Conservation (phyloP, 2,888 invertebrate species). For the Carterocephalus palaemon region DNA sequence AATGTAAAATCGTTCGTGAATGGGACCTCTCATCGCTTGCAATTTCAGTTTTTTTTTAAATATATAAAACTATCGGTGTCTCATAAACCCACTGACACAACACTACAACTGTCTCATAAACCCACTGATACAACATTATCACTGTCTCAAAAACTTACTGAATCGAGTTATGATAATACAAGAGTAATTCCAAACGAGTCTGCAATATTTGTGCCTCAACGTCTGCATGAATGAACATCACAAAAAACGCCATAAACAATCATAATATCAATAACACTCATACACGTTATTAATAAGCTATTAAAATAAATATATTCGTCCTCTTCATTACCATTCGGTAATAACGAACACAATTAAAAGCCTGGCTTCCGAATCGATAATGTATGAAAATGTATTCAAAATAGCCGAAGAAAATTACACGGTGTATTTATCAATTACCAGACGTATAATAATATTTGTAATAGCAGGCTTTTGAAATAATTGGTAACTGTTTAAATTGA, state of each 20-base stretch:
- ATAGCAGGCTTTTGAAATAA: constrained; percentile 10
- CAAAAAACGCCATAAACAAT: neutral
- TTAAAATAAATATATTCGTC: constrained; percentile 13
- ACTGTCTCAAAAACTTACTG: too few relatives aligned
- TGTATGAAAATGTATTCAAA: constrained; percentile 59
- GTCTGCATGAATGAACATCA: neutral
- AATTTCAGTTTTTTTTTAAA: too few relatives aligned
- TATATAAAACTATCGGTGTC: too few relatives aligned
- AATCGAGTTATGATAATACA: too few relatives aligned
- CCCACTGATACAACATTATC: too few relatives aligned
- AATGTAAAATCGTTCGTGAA: too few relatives aligned
- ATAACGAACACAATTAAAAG: constrained; percentile 20
- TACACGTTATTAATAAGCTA: constrained; percentile 2
- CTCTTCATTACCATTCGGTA: constrained; percentile 11
- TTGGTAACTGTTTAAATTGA: too few relatives aligned
- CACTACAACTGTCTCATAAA: too few relatives aligned
- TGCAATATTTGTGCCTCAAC: too few relatives aligned
- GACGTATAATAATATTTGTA: constrained; percentile 27
- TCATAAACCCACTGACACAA: too few relatives aligned
- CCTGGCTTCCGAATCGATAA: constrained; percentile 47
- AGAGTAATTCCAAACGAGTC: too few relatives aligned
- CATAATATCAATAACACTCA: neutral
- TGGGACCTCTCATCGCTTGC: too few relatives aligned
- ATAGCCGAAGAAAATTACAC: constrained; percentile 49
- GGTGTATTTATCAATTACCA: constrained; percentile 46